A percentile compares a stretch with the other conserved stretches of the same genome.
These are phyloP conservation scores for Bicyclus anynana DNA, from an alignment of 1,140 invertebrate genomes.

Conservation along the genomic window DNA sequence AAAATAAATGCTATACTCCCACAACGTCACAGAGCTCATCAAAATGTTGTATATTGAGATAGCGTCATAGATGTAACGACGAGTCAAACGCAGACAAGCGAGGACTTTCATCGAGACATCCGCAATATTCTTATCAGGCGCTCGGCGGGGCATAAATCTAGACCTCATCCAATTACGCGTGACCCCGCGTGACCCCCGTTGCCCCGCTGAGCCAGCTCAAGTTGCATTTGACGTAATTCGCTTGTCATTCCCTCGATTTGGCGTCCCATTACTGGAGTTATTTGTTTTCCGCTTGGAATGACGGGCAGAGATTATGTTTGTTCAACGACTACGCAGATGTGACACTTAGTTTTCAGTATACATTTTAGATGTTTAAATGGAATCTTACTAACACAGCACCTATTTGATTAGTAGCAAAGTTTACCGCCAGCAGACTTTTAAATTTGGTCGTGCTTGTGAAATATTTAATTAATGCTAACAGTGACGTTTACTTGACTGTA, in stretches of 20 bases:
- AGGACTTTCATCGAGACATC: slow-evolving; percentile 13
- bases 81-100: background rate
- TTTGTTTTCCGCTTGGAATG: slow-evolving; percentile 47
- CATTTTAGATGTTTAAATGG: no score
- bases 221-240: slow-evolving; percentile 36
- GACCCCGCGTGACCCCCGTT: slow-evolving; percentile 12
- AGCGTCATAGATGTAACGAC: slow-evolving; percentile 16
- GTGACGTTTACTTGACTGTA: no score
- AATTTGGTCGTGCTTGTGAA: no score
- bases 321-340: background rate
- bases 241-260: slow-evolving; percentile 45
- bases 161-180: slow-evolving; percentile 9
- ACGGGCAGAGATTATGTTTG: slow-evolving; percentile 28
- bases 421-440: no score
- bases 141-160: slow-evolving; percentile 20
- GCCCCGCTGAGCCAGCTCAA: slow-evolving; percentile 27
- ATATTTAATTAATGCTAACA: no score
- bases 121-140: slow-evolving; percentile 26
- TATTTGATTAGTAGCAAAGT: no score
- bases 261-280: slow-evolving; percentile 51
- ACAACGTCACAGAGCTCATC: background rate
- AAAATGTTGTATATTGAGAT: background rate
- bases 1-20: no score
- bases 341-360: background rate
- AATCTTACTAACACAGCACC: no score